phyloP scores from a whole-genome alignment of 2,113 vertebrate species.

The Sorex araneus region DNA sequence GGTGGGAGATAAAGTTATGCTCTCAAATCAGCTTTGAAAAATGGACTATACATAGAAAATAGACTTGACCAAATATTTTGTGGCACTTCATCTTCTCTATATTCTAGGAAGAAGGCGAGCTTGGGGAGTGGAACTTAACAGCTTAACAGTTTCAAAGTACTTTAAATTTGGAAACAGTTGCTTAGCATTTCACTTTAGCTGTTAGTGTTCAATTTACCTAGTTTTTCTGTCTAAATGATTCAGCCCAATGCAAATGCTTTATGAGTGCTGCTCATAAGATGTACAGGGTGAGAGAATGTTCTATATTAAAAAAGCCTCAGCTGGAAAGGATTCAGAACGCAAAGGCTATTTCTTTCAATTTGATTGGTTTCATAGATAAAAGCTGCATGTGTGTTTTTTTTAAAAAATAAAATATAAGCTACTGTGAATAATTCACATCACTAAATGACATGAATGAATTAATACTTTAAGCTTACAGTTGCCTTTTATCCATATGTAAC shows the following conservation, averaged over 20 bases:
- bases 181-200: slow-evolving; percentile 57
- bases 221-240: slow-evolving; percentile 59
- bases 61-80: neutral
- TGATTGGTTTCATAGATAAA: slow-evolving; percentile 73
- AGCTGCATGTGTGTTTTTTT: slow-evolving; percentile 72
- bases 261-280: slow-evolving; percentile 71
- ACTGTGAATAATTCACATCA: slow-evolving; percentile 86
- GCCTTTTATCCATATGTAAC: slow-evolving; percentile 83
- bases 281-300: slow-evolving; percentile 64
- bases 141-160: slow-evolving; percentile 31
- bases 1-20: neutral
- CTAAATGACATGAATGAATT: slow-evolving; percentile 83
- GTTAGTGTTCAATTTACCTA: slow-evolving; percentile 44
- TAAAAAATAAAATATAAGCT: slow-evolving; percentile 63
- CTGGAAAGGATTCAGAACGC: slow-evolving; percentile 73
- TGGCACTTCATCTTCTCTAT: neutral
- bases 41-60: neutral
- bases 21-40: slow-evolving; percentile 44
- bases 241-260: slow-evolving; percentile 71
- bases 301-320: slow-evolving; percentile 69
- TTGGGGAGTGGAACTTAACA: neutral
- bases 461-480: slow-evolving; percentile 86
- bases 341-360: slow-evolving; percentile 71
- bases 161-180: slow-evolving; percentile 73
- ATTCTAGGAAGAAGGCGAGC: neutral